These are phyloP conservation scores for Betta splendens DNA, from an alignment of 2,797 vertebrate genomes.

Conservation along the genomic window DNA sequence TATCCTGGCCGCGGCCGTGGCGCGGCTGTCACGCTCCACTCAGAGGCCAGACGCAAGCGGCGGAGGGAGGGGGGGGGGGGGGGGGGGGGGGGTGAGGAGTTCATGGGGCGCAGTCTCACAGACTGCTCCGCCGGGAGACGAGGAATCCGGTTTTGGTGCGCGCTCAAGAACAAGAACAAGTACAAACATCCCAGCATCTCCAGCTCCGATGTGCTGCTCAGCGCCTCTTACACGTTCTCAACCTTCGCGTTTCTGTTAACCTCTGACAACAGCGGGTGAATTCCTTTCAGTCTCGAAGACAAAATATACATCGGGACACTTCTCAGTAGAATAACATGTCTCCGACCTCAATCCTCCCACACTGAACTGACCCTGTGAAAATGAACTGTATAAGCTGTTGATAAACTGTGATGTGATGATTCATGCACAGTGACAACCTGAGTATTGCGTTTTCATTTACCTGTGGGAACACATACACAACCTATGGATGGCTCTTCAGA, in stretches of 20 bases:
- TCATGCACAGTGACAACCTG: not conserved
- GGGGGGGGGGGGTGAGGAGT: too few relatives aligned
- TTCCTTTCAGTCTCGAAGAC: slow-evolving; percentile 17
- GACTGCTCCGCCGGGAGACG: slow-evolving; percentile 66
- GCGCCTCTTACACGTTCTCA: slow-evolving; percentile 6
- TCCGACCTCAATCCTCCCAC: slow-evolving; percentile 22
- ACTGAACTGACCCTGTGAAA: slow-evolving; percentile 12
- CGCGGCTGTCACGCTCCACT: slow-evolving; percentile 72
- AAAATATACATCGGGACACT: slow-evolving; percentile 34
- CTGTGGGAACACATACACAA: slow-evolving; percentile 14
- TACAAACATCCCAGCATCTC: too few relatives aligned
- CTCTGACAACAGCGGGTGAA: slow-evolving; percentile 10
- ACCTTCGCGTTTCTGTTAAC: slow-evolving; percentile 16
- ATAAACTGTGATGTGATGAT: slow-evolving; percentile 27
- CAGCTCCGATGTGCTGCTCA: slow-evolving; percentile 9
- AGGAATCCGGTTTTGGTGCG: slow-evolving; percentile 67
- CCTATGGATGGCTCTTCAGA: not conserved
- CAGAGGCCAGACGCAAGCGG: slow-evolving; percentile 64
- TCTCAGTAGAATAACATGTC: slow-evolving; percentile 17
- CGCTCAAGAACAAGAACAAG: slow-evolving; percentile 26
- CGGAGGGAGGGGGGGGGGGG: slow-evolving; percentile 36
- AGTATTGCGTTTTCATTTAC: slow-evolving; percentile 1
- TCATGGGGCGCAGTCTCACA: slow-evolving; percentile 57
- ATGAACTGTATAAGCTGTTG: slow-evolving; percentile 24
- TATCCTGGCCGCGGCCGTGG: slow-evolving; percentile 71